Percentiles rank a stretch among this genome's conserved stretches.
phyloP scores from a whole-genome alignment of 2,113 vertebrate genomes.

The Elaphurus davidianus region DNA sequence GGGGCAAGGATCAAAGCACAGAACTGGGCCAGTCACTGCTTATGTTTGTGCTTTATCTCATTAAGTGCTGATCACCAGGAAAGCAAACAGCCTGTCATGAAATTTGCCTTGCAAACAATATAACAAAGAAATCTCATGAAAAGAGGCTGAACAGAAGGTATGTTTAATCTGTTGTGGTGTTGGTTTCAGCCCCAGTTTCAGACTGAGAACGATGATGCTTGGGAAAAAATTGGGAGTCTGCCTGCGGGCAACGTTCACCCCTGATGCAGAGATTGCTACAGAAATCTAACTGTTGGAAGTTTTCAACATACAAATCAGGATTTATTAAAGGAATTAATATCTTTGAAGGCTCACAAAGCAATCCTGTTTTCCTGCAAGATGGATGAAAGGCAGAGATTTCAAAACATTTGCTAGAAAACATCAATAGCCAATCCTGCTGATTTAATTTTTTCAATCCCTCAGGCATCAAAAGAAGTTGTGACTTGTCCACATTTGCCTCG shows the following conservation, averaged over 20 bases:
- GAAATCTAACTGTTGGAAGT: constrained; percentile 75
- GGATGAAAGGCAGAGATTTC: constrained; percentile 84
- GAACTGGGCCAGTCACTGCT: constrained; percentile 42
- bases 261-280: constrained; percentile 75
- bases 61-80: constrained; percentile 54
- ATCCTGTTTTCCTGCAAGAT: constrained; percentile 81
- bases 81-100: constrained; percentile 58
- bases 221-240: constrained; percentile 66
- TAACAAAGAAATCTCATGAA: constrained; percentile 51
- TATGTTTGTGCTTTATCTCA: constrained; percentile 48
- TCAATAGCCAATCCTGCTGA: constrained; percentile 83
- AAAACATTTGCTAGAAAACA: constrained; percentile 87
- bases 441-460: constrained; percentile 82
- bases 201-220: constrained; percentile 77
- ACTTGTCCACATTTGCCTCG: constrained; percentile 78
- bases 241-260: constrained; percentile 80
- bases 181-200: constrained; percentile 62
- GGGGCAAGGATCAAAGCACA: background rate
- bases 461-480: constrained; percentile 82
- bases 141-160: constrained; percentile 51
- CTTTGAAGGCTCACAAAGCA: constrained; percentile 81
- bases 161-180: constrained; percentile 45
- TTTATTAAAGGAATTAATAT: constrained; percentile 87
- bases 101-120: constrained; percentile 61
- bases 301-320: constrained; percentile 79